These are phyloP conservation scores for Eueides isabella DNA, from an alignment of 1,140 invertebrate genomes.

Conservation along the genomic window DNA sequence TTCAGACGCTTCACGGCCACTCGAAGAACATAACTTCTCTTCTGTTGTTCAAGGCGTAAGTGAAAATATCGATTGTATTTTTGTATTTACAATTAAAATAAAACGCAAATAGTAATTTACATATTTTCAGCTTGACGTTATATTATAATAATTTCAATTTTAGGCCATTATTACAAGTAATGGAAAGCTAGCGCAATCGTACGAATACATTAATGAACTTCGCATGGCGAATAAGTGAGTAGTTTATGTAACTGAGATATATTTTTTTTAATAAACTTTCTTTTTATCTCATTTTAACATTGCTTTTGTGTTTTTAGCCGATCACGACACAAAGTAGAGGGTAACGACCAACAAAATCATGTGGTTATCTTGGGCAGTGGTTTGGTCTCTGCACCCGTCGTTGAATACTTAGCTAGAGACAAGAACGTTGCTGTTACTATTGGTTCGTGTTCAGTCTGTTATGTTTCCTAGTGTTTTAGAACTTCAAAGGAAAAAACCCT, in stretches of 20 bases:
- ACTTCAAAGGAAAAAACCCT: too few relatives aligned
- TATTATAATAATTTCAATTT: conserved; percentile 19
- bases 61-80: too few relatives aligned
- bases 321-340: conserved; percentile 83
- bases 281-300: neutral
- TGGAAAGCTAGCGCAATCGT: conserved; percentile 94
- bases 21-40: conserved; percentile 90
- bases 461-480: too few relatives aligned
- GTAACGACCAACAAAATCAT: conserved; percentile 79
- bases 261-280: neutral
- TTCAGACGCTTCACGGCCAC: conserved; percentile 92
- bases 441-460: conserved; percentile 79
- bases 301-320: conserved; percentile 49
- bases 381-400: conserved; percentile 94
- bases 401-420: conserved; percentile 86
- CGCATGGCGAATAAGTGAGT: conserved; percentile 82
- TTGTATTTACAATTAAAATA: neutral
- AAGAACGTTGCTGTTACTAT: conserved; percentile 91
- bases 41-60: conserved; percentile 92
- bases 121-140: conserved; percentile 43
- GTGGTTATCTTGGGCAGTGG: conserved; percentile 97
- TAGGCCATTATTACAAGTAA: conserved; percentile 95
- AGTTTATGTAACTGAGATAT: neutral
- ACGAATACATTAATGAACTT: conserved; percentile 97
- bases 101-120: neutral